Evolutionary conservation across 2,113 vertebrate species (phyloP).

Genomic region (Malurus elegans): DNA sequence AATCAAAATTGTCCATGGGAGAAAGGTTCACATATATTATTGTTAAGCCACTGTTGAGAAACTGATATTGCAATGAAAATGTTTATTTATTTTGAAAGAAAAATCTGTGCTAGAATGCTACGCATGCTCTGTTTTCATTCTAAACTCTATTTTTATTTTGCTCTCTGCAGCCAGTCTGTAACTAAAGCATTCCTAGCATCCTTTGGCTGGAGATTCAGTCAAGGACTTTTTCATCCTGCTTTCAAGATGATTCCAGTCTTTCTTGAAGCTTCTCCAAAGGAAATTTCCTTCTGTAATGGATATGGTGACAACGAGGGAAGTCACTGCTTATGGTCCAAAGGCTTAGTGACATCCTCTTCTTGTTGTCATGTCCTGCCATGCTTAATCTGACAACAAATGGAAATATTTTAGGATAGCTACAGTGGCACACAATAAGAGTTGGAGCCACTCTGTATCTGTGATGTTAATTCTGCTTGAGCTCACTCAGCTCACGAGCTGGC

Average conservation of each 20-base stretch:
- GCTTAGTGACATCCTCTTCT: background rate
- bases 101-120: background rate
- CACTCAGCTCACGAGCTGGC: background rate
- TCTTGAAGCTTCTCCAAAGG: conserved; percentile 16
- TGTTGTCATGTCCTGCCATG: background rate
- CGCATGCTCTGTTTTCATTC: background rate
- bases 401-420: background rate
- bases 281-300: background rate
- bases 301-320: background rate
- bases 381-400: background rate
- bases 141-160: conserved; percentile 15
- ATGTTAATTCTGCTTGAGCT: conserved; percentile 3
- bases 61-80: background rate
- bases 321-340: background rate
- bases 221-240: background rate
- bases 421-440: background rate
- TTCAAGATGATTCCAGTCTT: background rate
- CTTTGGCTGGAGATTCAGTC: conserved; percentile 6
- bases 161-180: background rate
- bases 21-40: background rate
- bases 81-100: background rate
- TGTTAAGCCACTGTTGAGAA: background rate
- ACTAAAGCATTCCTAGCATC: conserved; percentile 14
- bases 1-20: background rate
- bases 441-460: background rate